Evolutionary conservation across 2,113 vertebrate genomes (phyloP), one percentile per base, ranked within the genome.

Genomic region (Poeciliopsis retropinna): DNA sequence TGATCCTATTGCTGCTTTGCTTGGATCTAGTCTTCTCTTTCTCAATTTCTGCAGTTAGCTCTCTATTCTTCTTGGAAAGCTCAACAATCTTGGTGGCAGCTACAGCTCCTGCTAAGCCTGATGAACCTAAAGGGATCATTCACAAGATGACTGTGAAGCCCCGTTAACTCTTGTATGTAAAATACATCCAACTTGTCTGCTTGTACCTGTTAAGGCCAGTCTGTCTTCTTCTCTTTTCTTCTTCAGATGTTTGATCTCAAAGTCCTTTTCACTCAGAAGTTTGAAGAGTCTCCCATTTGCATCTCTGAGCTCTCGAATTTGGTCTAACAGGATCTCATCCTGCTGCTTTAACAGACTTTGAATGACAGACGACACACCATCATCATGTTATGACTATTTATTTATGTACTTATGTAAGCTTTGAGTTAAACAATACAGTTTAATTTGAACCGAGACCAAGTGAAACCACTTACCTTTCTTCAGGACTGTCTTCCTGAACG

Each of bases 1-100:
- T 97, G 76, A 97, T 81, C 76, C 81, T 94, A 69, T 91, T 93
- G 73, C 54, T 93, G 57, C 95, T 92, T 85, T 96, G 95, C 85
- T 96, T 97, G 60, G 88, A 92, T 91, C 92, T 96, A 73, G 92
- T 88, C 75, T 94, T 97, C 19, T 95, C 94, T 0, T 84, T 92
- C 81, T 98, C 95, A 0, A 92, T 80, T 84, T 98, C 96, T 0
- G 94, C 95, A 4, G 74, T 92, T 31, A 98, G 70, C 68, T 95
- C 94, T 19, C 96, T 95, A 72, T 96, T 98, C 91, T 85, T 97
- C 85, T 96, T 98, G 67, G 97, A 96, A 85, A 99, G 79, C 73
- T 98, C 97, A 0, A 99, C 95, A 0, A 99, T 97, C 92, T 97
- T 99, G 57, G 95, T 92, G 69, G 97, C 97, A 0, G 96, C 96